Conservation (phyloP, 2,113 vertebrate species). For the Oreocharis arfaki region DNA sequence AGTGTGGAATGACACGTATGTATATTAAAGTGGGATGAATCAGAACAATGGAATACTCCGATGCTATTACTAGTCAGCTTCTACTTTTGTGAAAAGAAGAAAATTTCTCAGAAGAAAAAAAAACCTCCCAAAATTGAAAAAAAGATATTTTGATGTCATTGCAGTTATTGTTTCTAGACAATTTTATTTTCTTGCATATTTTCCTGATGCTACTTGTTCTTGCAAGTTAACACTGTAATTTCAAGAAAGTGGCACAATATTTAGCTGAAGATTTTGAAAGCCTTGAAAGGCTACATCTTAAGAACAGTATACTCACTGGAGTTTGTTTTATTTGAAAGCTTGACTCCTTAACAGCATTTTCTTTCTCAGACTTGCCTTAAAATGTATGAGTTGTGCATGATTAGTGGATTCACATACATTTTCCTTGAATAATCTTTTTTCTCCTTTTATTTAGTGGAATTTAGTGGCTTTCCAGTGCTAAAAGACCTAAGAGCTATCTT, state of each 20-base stretch:
- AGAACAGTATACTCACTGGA: not conserved
- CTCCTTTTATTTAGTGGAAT: too few species aligned
- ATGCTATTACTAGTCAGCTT: not conserved
- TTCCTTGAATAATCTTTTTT: not conserved
- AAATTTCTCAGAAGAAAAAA: not conserved
- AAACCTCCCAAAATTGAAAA: not conserved
- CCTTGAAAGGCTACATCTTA: not conserved
- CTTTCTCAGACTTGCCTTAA: not conserved
- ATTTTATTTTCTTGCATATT: not conserved
- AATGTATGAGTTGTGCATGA: not conserved
- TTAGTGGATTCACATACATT: not conserved
- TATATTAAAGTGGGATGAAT: not conserved
- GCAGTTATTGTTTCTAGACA: not conserved
- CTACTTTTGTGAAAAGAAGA: not conserved
- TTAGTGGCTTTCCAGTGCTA: not conserved
- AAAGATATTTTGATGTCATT: not conserved
- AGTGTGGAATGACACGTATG: not conserved
- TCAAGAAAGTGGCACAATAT: not conserved
- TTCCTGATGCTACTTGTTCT: not conserved
- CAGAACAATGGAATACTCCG: not conserved
- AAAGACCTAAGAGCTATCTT: constrained; percentile 39
- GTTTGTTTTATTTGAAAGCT: not conserved
- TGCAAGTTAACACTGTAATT: not conserved
- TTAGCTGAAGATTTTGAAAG: not conserved
- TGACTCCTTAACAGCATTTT: not conserved